Conservation (phyloP, 1,140 invertebrate species). For the Linepithema humile region DNA sequence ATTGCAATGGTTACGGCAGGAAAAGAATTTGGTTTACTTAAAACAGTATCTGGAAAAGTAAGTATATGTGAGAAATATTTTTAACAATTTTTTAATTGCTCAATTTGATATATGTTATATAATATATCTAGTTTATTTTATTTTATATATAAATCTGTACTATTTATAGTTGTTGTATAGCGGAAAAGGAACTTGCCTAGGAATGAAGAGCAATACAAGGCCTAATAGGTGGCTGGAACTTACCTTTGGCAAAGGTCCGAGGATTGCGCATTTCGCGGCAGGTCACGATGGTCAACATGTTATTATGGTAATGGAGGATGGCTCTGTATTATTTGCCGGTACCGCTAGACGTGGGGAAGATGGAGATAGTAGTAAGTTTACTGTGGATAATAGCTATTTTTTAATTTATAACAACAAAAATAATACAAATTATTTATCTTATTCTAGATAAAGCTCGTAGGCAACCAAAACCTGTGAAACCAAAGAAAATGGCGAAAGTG, state of each 20-base stretch:
- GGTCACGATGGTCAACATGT: conserved; percentile 97
- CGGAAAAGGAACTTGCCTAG: conserved; percentile 91
- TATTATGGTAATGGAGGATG: conserved; percentile 95
- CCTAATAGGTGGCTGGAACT: conserved; percentile 91
- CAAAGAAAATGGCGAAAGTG: conserved; percentile 96
- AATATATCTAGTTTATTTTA: background rate
- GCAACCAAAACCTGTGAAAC: conserved; percentile 95
- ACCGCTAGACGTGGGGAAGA: conserved; percentile 97
- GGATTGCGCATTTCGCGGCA: conserved; percentile 91
- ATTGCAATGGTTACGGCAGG: conserved; percentile 88
- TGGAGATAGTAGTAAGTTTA: conserved; percentile 88
- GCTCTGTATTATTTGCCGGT: conserved; percentile 94
- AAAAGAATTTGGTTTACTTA: conserved; percentile 94
- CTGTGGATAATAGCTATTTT: conserved; percentile 3
- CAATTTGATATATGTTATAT: background rate
- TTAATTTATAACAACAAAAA: background rate
- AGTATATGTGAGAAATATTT: conserved; percentile 7
- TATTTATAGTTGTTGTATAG: conserved; percentile 88
- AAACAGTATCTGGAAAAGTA: conserved; percentile 92
- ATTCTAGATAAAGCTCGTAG: conserved; percentile 89
- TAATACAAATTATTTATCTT: conserved; percentile 21
- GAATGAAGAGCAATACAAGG: conserved; percentile 87
- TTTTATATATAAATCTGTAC: background rate
- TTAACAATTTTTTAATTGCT: background rate
- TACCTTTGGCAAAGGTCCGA: conserved; percentile 90